phyloP scores from a whole-genome alignment of 1,140 invertebrate species.

The Sarcophaga bullata region DNA sequence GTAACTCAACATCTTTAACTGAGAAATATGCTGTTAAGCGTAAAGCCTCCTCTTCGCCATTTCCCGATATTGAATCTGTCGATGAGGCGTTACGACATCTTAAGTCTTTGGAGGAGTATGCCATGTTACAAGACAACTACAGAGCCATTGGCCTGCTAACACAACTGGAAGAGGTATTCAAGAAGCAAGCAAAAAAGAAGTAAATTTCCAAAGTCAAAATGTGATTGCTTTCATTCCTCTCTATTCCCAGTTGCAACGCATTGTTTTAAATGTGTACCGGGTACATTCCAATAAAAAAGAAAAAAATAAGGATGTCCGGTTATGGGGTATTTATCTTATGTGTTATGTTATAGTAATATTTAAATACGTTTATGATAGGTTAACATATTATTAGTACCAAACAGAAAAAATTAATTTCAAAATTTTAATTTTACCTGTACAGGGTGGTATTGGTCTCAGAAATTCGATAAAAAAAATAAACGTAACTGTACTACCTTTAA shows the following conservation, averaged over 20 bases:
- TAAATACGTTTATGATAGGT: too few species aligned
- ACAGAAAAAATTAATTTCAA: too few species aligned
- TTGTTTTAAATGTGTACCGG: conserved; percentile 29
- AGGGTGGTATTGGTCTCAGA: too few species aligned
- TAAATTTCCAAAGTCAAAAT: not conserved
- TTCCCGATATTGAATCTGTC: conserved; percentile 37
- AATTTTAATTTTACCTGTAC: too few species aligned
- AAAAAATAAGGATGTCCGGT: too few species aligned
- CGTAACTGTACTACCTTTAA: too few species aligned
- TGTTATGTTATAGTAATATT: too few species aligned
- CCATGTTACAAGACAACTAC: conserved; percentile 55
- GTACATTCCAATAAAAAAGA: too few species aligned
- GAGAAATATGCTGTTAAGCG: not conserved
- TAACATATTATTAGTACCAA: too few species aligned
- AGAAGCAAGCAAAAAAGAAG: conserved; percentile 44
- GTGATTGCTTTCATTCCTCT: too few species aligned
- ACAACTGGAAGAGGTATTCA: conserved; percentile 49
- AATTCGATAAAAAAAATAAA: too few species aligned
- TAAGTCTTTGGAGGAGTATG: conserved; percentile 53
- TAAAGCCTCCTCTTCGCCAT: not conserved
- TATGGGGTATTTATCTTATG: too few species aligned
- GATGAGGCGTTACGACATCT: conserved; percentile 49
- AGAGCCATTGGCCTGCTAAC: conserved; percentile 53
- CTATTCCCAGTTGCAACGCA: not conserved
- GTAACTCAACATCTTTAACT: not conserved